phyloP scores from a whole-genome alignment of 2,888 invertebrate genomes.

The Cheilosia urbana region DNA sequence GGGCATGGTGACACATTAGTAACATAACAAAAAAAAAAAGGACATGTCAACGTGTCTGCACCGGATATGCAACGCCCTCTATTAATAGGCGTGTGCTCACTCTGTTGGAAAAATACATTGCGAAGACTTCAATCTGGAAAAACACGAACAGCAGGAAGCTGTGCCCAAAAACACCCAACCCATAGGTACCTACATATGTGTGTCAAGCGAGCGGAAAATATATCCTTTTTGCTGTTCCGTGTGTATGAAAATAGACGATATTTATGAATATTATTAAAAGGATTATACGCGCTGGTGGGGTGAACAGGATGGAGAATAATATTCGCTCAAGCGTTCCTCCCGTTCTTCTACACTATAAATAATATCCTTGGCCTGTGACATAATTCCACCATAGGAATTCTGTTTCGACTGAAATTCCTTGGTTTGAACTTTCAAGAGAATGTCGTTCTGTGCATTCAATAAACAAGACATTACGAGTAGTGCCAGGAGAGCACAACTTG shows the following conservation, averaged over 20 bases:
- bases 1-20: conserved; percentile 39
- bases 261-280: conserved; percentile 51
- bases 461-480: conserved; percentile 57
- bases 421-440: conserved; percentile 59
- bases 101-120: conserved; percentile 31
- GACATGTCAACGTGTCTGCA: conserved; percentile 59
- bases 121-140: conserved; percentile 27
- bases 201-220: conserved; percentile 59
- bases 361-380: conserved; percentile 68
- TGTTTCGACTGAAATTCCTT: conserved; percentile 63
- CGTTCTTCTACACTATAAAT: not conserved
- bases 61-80: conserved; percentile 51
- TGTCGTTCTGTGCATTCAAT: conserved; percentile 68
- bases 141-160: conserved; percentile 9
- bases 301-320: not conserved
- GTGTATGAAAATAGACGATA: conserved; percentile 52
- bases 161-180: conserved; percentile 35
- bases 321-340: conserved; percentile 32
- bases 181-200: not conserved
- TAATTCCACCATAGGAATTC: conserved; percentile 67
- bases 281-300: conserved; percentile 17
- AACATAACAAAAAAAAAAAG: conserved; percentile 5
- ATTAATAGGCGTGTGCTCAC: conserved; percentile 37
- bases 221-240: conserved; percentile 28
- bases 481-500: not conserved